phyloP scores from a whole-genome alignment of 2,113 vertebrate genomes.

The Chelonoidis abingdonii region DNA sequence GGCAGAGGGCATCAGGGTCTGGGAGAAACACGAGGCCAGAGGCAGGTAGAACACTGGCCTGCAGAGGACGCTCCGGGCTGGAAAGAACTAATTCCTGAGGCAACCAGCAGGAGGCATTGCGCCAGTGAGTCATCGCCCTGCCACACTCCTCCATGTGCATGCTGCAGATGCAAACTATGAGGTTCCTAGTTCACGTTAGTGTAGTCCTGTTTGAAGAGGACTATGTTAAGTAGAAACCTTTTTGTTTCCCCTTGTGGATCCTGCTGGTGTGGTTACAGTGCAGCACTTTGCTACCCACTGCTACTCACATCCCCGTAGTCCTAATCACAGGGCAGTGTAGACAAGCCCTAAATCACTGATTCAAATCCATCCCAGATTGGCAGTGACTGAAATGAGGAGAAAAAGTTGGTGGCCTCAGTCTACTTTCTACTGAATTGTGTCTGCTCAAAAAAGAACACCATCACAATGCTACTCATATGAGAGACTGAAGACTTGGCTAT shows the following conservation, averaged over 20 bases:
- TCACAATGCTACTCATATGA: rapidly evolving
- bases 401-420: not conserved
- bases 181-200: not conserved
- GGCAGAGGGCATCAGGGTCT: no score
- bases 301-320: not conserved
- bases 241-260: not conserved
- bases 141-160: not conserved
- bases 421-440: not conserved
- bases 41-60: no score
- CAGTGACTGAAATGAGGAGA: not conserved
- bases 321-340: not conserved
- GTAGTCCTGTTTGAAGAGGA: not conserved
- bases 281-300: not conserved
- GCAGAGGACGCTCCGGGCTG: no score
- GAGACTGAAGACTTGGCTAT: not conserved
- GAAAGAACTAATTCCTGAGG: no score
- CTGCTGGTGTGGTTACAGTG: not conserved
- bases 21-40: no score
- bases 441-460: not conserved
- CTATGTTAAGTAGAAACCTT: not conserved
- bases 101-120: no score
- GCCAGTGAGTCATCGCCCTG: no score
- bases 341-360: not conserved
- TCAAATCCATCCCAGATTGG: not conserved
- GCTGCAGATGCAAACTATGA: not conserved